phyloP scores from a whole-genome alignment of 2,888 invertebrate species.

The Perdita meconis region DNA sequence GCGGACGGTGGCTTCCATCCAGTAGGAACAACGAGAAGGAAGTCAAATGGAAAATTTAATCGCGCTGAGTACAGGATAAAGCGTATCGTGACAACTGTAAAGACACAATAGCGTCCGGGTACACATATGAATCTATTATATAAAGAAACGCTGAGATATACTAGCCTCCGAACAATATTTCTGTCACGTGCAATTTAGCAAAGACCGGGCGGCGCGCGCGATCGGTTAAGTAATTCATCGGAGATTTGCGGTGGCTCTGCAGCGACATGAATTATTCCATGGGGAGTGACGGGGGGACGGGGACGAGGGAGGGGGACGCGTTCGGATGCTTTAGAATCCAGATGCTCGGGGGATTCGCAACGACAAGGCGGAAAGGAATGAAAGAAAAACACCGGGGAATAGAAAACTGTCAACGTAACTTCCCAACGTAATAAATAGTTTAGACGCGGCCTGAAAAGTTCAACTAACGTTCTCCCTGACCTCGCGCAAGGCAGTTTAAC shows the following conservation, averaged over 20 bases:
- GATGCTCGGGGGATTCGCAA: constrained; percentile 22
- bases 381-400: constrained; percentile 39
- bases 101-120: background rate
- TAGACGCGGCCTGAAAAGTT: constrained; percentile 41
- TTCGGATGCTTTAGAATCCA: constrained; percentile 46
- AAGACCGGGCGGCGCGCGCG: constrained; percentile 11
- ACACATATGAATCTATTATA: constrained; percentile 14
- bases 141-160: background rate
- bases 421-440: constrained; percentile 52
- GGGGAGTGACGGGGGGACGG: background rate
- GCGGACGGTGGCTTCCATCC: constrained; percentile 1
- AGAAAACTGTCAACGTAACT: constrained; percentile 55
- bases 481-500: background rate
- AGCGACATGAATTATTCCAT: constrained; percentile 44
- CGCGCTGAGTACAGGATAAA: background rate
- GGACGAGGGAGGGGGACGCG: too few species aligned
- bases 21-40: background rate
- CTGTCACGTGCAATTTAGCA: constrained; percentile 18
- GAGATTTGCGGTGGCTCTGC: constrained; percentile 48
- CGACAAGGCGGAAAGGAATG: constrained; percentile 15
- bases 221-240: constrained; percentile 43
- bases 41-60: constrained; percentile 2
- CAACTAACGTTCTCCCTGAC: constrained; percentile 3
- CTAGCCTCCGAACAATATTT: constrained; percentile 6
- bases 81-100: constrained; percentile 1